These are phyloP conservation scores for Neomorphus geoffroyi DNA, from an alignment of 2,797 vertebrate species.

Conservation along the genomic window DNA sequence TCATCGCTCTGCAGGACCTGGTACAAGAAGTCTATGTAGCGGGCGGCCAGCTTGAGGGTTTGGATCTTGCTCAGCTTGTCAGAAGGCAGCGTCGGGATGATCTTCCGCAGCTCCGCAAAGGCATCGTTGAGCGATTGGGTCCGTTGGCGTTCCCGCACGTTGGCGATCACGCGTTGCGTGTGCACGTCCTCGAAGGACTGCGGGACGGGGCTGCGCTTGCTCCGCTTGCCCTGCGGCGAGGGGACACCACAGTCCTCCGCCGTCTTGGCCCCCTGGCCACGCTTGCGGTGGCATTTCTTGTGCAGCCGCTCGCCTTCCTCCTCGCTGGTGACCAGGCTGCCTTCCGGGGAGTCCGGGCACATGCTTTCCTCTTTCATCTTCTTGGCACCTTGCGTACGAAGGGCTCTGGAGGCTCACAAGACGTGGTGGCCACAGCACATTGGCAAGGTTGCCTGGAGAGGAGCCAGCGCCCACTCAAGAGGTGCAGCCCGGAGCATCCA, in stretches of 20 bases:
- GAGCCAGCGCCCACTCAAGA: not conserved
- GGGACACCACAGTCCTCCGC: constrained; percentile 64
- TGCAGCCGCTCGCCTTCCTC: constrained; percentile 76
- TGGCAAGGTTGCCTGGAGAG: not conserved
- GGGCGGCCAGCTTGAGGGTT: constrained; percentile 89
- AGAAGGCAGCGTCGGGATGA: constrained; percentile 90
- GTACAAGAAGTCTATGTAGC: constrained; percentile 93
- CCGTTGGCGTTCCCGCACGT: constrained; percentile 88
- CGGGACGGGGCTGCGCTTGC: constrained; percentile 78
- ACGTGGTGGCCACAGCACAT: not conserved
- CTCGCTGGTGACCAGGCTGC: constrained; percentile 79
- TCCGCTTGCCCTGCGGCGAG: constrained; percentile 81
- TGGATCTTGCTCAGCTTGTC: constrained; percentile 97
- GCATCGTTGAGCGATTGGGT: constrained; percentile 92
- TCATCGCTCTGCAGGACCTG: constrained; percentile 91
- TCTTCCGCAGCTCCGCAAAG: constrained; percentile 88
- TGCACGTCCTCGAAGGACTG: constrained; percentile 85
- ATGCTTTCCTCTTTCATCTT: constrained; percentile 86
- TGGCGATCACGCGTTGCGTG: constrained; percentile 87
- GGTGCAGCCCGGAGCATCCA: not conserved
- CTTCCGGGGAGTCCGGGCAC: constrained; percentile 81
- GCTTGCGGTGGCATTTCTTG: constrained; percentile 80
- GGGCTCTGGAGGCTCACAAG: not conserved
- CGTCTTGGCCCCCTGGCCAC: constrained; percentile 73
- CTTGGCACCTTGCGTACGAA: not conserved